Percentiles rank a stretch among this genome's conserved stretches.
phyloP scores from a whole-genome alignment of 1,140 invertebrate genomes.

The Holcopasites calliopsidis region DNA sequence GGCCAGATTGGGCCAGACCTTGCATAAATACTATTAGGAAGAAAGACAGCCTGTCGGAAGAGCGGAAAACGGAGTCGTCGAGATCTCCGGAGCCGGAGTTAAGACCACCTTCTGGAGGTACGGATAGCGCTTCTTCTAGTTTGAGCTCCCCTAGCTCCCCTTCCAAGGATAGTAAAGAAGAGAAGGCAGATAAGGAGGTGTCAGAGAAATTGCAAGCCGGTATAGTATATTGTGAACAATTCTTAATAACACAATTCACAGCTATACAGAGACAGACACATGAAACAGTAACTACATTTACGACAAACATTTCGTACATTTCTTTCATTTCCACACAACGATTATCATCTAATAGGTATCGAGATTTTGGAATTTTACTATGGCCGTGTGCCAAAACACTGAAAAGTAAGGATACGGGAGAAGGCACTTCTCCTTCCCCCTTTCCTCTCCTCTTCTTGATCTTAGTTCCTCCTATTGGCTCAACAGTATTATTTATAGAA shows the following conservation, averaged over 20 bases:
- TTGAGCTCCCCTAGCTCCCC: conserved; percentile 76
- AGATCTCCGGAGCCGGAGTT: conserved; percentile 72
- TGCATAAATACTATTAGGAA: conserved; percentile 64
- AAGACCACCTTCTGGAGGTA: conserved; percentile 71
- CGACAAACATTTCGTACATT: not conserved
- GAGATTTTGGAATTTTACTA: conserved; percentile 31
- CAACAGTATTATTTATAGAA: conserved; percentile 78
- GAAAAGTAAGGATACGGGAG: conserved; percentile 71
- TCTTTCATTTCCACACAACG: not conserved
- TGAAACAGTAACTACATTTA: conserved; percentile 20
- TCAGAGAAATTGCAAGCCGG: conserved; percentile 75
- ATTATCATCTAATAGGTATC: conserved; percentile 14
- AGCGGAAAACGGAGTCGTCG: conserved; percentile 52
- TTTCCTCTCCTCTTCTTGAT: conserved; percentile 64
- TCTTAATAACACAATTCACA: conserved; percentile 30
- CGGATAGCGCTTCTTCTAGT: conserved; percentile 75
- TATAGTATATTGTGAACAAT: conserved; percentile 49
- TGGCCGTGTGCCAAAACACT: conserved; percentile 69
- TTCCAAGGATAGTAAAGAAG: conserved; percentile 76
- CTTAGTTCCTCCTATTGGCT: conserved; percentile 68
- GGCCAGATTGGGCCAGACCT: conserved; percentile 75
- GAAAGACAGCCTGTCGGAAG: conserved; percentile 62
- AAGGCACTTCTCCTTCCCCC: conserved; percentile 52
- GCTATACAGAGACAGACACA: conserved; percentile 2
- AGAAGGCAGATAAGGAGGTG: conserved; percentile 76